A percentile compares a stretch with the other conserved stretches of the same genome.
These are phyloP conservation scores for Caenorhabditis sulstoni DNA, from an alignment of 2,888 invertebrate genomes.

Conservation along the genomic window DNA sequence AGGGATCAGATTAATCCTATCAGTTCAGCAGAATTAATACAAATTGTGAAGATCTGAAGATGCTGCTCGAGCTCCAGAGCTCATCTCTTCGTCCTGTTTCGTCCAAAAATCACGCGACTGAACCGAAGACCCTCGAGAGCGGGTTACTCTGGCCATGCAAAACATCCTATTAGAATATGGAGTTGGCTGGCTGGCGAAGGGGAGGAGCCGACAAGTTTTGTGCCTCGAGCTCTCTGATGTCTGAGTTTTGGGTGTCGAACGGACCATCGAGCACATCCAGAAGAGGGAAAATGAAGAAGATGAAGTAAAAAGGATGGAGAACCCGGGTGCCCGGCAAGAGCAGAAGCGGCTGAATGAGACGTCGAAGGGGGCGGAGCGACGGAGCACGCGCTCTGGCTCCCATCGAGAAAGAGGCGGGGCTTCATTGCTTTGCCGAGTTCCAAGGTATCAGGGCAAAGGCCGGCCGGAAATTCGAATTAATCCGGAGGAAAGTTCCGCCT, in stretches of 20 bases:
- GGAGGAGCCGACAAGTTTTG: conserved; percentile 35
- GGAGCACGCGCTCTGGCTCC: conserved; percentile 11
- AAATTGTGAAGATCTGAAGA: background rate
- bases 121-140: conserved; percentile 28
- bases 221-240: conserved; percentile 37
- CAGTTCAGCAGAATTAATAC: background rate
- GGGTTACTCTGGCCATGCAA: conserved; percentile 24
- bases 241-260: conserved; percentile 26
- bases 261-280: conserved; percentile 15
- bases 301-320: background rate
- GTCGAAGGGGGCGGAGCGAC: conserved; percentile 31
- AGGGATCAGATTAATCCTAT: background rate
- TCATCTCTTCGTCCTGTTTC: background rate
- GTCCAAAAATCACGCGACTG: background rate
- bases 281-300: background rate
- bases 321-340: too few relatives aligned
- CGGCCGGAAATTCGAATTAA: conserved; percentile 13
- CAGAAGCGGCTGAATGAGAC: conserved; percentile 40
- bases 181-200: conserved; percentile 14
- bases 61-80: conserved; percentile 14
- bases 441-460: conserved; percentile 13
- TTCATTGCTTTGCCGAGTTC: conserved; percentile 12
- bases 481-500: conserved; percentile 5
- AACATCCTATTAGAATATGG: conserved; percentile 40
- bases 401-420: conserved; percentile 25